Base-by-base conservation (phyloP, 2,797 vertebrate genomes). In the Sus cebifrons region DNA sequence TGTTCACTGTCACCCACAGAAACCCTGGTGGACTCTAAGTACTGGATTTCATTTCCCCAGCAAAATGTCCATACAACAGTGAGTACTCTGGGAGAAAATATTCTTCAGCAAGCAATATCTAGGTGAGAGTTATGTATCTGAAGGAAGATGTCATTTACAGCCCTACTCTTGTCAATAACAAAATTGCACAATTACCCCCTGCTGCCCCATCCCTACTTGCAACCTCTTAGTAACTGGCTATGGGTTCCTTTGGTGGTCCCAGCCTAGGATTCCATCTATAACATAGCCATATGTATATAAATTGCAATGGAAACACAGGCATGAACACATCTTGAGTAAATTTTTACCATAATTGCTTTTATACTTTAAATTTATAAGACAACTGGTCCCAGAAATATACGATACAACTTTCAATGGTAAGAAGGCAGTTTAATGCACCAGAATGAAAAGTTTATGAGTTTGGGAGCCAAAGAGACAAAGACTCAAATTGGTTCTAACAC, bases 341-440 rank as follows among this genome's bases (percentile, higher is more conserved):
- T 67, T 92, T 74, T 87, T 54, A 89, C 32, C 13, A 56, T n/a
- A 79, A 65, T 78, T 27, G 52, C 36, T 92, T 18, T 83, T 75
- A 40, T 68, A 64, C 52, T 15, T 79, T 58, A 60, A 60, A 52
- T 52, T 36, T 40, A 15, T 49, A 73, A 79, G 15, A 62, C 58
- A 40, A 1, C 14, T 70, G 29, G 23, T 75, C 85, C 54, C 27
- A 79, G 20, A 88, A 95, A 71, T 16, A 52, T 20, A 82, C 16
- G 62, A 32, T 52, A 56, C 17, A 56, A 79, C 9, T 84, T 87
- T 64, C 27, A 86, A 12, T 25, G 32, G 4, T 56, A 27, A 70
- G n/a, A 18, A 92, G 40, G 25, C 10, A 74, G 40, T 20, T 84
- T 29, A 81, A 44, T 16, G 5, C 62, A 36, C 21, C 79, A 0